phyloP scores from a whole-genome alignment of 2,888 invertebrate genomes.

The Laspeyria flexula region DNA sequence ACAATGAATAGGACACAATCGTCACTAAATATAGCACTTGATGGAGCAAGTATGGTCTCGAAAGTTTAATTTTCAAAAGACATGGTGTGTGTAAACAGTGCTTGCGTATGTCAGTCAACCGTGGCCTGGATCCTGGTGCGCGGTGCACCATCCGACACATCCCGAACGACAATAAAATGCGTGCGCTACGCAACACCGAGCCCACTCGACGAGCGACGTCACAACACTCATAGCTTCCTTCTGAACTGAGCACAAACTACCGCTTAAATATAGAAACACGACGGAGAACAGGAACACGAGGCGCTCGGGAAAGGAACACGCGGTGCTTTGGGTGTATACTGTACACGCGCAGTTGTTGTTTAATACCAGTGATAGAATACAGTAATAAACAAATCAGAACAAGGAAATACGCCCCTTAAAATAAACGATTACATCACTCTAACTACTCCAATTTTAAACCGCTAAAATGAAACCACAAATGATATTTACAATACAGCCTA shows the following conservation, averaged over 20 bases:
- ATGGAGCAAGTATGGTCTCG: constrained; percentile 58
- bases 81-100: constrained; percentile 44
- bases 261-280: constrained; percentile 82
- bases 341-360: constrained; percentile 28
- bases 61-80: constrained; percentile 53
- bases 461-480: constrained; percentile 6
- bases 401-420: constrained; percentile 13
- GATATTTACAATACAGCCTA: constrained; percentile 2
- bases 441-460: background rate
- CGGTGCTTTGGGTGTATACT: constrained; percentile 42
- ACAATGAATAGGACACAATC: constrained; percentile 46
- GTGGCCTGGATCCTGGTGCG: constrained; percentile 41
- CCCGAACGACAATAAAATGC: constrained; percentile 61
- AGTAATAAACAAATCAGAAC: constrained; percentile 6
- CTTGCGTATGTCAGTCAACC: constrained; percentile 33
- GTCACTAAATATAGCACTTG: constrained; percentile 58
- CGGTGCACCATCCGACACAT: constrained; percentile 57
- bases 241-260: constrained; percentile 73
- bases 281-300: constrained; percentile 77
- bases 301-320: constrained; percentile 67
- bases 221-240: constrained; percentile 70
- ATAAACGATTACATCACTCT: constrained; percentile 11
- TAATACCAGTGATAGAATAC: constrained; percentile 1
- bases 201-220: constrained; percentile 65
- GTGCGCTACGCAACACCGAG: constrained; percentile 51